A percentile compares a stretch with the other conserved stretches of the same genome.
Evolutionary conservation across 2,888 invertebrate genomes (phyloP).

Genomic region (Allygus modestus): DNA sequence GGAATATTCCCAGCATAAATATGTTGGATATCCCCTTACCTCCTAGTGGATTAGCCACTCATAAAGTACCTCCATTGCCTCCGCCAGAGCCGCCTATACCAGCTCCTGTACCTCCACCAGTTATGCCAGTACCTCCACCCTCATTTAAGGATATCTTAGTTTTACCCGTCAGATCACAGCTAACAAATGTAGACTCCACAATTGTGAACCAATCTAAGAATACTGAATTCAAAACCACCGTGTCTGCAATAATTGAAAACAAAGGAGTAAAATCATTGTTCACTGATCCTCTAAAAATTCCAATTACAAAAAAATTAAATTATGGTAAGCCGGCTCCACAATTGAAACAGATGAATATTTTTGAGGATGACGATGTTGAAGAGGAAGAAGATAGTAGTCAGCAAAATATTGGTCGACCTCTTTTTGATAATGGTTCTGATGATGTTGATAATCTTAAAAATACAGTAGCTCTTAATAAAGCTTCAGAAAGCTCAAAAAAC

Average conservation of each 20-base stretch:
- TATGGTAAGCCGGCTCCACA: slow-evolving; percentile 67
- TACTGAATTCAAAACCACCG: slow-evolving; percentile 41
- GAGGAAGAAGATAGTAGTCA: slow-evolving; percentile 59
- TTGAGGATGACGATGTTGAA: slow-evolving; percentile 67
- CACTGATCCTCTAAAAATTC: slow-evolving; percentile 41
- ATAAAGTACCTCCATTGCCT: slow-evolving; percentile 50
- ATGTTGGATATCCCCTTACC: slow-evolving; percentile 68
- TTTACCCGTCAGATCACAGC: slow-evolving; percentile 63
- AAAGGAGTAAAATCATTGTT: slow-evolving; percentile 23
- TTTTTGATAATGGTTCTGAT: slow-evolving; percentile 65
- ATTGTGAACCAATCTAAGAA: slow-evolving; percentile 10
- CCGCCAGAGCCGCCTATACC: slow-evolving; percentile 28
- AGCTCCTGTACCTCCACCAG: slow-evolving; percentile 60
- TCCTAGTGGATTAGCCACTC: slow-evolving; percentile 56
- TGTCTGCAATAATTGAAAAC: slow-evolving; percentile 7
- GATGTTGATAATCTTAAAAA: slow-evolving; percentile 25
- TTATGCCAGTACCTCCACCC: slow-evolving; percentile 62
- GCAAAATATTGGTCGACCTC: not conserved
- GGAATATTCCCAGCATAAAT: not conserved
- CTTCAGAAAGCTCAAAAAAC: not conserved
- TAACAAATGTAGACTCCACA: slow-evolving; percentile 11
- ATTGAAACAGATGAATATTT: slow-evolving; percentile 67
- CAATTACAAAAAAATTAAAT: slow-evolving; percentile 59
- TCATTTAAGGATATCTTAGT: slow-evolving; percentile 68
- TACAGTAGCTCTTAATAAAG: not conserved